Evolutionary conservation across 1,140 invertebrate genomes (phyloP).

Genomic region (Drosophila murphyi): DNA sequence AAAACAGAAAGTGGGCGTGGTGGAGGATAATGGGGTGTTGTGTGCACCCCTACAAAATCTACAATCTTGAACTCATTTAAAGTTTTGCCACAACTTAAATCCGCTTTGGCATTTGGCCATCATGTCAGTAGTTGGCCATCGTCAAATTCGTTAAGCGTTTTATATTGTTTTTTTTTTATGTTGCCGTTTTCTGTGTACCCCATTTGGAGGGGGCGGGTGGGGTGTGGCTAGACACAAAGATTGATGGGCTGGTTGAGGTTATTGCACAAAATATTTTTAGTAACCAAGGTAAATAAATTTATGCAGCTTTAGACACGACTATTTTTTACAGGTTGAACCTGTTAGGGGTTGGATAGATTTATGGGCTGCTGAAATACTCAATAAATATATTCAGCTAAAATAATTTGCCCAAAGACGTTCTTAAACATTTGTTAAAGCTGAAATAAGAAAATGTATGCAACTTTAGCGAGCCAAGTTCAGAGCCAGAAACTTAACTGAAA

Average conservation of each 20-base stretch:
- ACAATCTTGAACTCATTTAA: slow-evolving; percentile 78
- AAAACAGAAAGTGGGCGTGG: not conserved
- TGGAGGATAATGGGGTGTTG: not conserved
- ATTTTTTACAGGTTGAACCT: not conserved
- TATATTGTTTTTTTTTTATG: slow-evolving; percentile 29
- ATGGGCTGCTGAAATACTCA: not conserved
- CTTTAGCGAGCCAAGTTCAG: no score
- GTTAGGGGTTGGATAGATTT: not conserved
- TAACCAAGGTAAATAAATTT: slow-evolving; percentile 14
- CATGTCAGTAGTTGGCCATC: slow-evolving; percentile 64
- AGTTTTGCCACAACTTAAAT: slow-evolving; percentile 73
- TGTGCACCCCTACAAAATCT: slow-evolving; percentile 44
- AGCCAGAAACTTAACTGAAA: no score
- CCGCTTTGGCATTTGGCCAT: slow-evolving; percentile 69
- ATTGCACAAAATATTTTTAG: slow-evolving; percentile 8
- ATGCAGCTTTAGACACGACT: not conserved
- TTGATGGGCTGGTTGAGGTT: slow-evolving; percentile 35
- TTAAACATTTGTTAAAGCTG: not conserved
- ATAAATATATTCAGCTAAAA: not conserved
- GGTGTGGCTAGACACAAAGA: slow-evolving; percentile 12
- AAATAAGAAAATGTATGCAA: not conserved
- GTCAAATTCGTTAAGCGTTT: slow-evolving; percentile 69
- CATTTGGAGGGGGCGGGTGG: not conserved
- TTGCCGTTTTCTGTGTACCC: slow-evolving; percentile 31
- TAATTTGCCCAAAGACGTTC: not conserved